Base-by-base conservation (phyloP, 1,140 invertebrate species). In the Pectinophora gossypiella region DNA sequence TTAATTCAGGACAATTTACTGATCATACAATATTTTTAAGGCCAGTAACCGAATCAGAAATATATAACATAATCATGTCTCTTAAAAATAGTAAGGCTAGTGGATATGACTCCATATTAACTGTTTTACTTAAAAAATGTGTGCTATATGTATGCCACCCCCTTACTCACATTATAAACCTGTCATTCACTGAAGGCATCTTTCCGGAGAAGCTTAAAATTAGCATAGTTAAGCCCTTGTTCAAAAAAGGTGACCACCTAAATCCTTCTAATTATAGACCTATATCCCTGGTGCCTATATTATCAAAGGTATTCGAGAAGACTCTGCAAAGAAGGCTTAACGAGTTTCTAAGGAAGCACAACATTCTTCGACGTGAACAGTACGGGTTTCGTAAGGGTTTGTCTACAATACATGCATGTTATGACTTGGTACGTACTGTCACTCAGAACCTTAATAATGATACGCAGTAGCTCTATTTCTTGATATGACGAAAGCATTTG, bases 291-390 rank as follows among this genome's bases (percentile, higher is more conserved):
- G 18, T 46, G 12, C 44, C 44, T 1, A n/a, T 46, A 10, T n/a
- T 46, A 46, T 46, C 44, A 46, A 46, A 46, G 21, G 44, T 46
- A 22, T n/a, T 22, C 5, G 44, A 46, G 44, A 46, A 23, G 15
- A 22, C n/a, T 16, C 23, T 47, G 12, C 22, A 5, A 16, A 6
- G 1, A 16, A 47, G 45, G 15, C 13, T 47, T 2, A 47, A 27
- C 12, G 13, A 47, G 12, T 47, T 27, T 15, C 5, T 47, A 2
- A 10, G 16, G 3, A 47, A 47, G 21, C 20, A 3, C 13, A 27
- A 47, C 5, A 16, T 47, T 15, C 21, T 47, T 47, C 2, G 7
- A 2, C 6, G 3, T 3, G 21, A 15, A 1, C 45, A 47, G 15
- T 32, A 22, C 20, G 45, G 45, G 18, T 47, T 47, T 16, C 21